Evolutionary conservation across 2,888 invertebrate genomes (phyloP).

Genomic region (Yponomeuta malinellus): DNA sequence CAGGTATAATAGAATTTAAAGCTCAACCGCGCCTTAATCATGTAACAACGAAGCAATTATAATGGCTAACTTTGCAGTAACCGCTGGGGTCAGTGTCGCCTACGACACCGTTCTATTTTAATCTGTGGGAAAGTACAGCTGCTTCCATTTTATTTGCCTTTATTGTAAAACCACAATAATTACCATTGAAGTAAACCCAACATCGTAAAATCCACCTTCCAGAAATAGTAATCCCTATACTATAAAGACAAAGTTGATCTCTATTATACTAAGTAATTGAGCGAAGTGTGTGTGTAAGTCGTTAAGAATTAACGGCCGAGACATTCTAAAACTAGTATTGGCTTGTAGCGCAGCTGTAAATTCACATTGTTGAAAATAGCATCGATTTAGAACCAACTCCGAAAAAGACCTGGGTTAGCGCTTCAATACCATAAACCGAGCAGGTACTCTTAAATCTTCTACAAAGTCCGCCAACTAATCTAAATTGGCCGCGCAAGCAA

Average conservation of each 20-base stretch:
- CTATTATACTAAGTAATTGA: background rate
- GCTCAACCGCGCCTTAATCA: constrained; percentile 2
- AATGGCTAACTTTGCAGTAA: background rate
- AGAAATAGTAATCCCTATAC: background rate
- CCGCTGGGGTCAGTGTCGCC: background rate
- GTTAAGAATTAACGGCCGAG: background rate
- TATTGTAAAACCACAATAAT: background rate
- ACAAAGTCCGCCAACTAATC: background rate
- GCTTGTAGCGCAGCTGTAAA: background rate
- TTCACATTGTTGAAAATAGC: background rate
- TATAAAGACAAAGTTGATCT: background rate
- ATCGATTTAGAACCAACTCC: background rate
- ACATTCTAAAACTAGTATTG: background rate
- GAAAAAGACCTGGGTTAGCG: background rate
- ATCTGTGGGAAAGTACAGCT: background rate
- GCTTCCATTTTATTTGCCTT: background rate
- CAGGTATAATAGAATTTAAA: background rate
- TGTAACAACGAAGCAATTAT: background rate
- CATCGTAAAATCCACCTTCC: background rate
- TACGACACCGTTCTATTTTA: background rate
- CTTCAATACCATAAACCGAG: background rate
- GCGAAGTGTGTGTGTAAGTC: background rate
- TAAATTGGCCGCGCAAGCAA: background rate
- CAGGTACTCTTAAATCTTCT: background rate
- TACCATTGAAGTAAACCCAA: background rate